phyloP scores from a whole-genome alignment of 64 coral and sea anemone species.

The Stylophora pistillata region DNA sequence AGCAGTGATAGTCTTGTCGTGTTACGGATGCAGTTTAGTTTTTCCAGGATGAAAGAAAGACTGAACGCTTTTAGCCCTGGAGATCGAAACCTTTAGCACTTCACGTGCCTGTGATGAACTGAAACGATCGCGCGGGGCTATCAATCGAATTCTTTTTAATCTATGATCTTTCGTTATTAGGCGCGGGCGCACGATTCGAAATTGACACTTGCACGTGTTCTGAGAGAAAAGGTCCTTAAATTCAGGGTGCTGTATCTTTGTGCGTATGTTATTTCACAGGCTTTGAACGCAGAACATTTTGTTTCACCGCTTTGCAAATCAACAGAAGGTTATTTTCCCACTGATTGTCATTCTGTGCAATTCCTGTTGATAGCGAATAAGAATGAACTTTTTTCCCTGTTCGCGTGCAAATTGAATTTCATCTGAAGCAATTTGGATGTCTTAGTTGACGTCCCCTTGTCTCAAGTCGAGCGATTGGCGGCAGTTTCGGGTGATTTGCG shows the following conservation, averaged over 20 bases:
- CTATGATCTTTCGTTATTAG: constrained; percentile 2
- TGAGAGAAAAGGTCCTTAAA: not conserved
- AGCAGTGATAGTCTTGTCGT: not conserved
- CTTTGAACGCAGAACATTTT: not conserved
- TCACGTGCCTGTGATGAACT: constrained; percentile 4
- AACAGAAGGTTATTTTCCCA: not conserved
- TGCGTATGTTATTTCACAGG: not conserved
- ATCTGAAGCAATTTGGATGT: not conserved
- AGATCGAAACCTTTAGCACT: not conserved
- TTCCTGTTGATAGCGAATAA: not conserved
- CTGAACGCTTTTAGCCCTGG: not conserved
- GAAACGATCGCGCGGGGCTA: not conserved
- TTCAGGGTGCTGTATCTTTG: not conserved
- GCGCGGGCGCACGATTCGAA: not conserved
- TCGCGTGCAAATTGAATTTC: not conserved
- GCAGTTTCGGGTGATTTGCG: not conserved
- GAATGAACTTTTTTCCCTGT: not conserved
- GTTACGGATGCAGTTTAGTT: not conserved
- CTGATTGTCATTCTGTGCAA: not conserved
- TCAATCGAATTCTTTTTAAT: constrained; percentile 2
- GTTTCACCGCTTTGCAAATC: not conserved
- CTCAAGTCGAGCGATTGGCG: not conserved
- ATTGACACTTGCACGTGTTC: not conserved
- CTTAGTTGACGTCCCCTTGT: not conserved
- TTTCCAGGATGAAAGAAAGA: not conserved